These are phyloP conservation scores for Maconellicoccus hirsutus DNA, from an alignment of 1,140 invertebrate species.

Conservation along the genomic window DNA sequence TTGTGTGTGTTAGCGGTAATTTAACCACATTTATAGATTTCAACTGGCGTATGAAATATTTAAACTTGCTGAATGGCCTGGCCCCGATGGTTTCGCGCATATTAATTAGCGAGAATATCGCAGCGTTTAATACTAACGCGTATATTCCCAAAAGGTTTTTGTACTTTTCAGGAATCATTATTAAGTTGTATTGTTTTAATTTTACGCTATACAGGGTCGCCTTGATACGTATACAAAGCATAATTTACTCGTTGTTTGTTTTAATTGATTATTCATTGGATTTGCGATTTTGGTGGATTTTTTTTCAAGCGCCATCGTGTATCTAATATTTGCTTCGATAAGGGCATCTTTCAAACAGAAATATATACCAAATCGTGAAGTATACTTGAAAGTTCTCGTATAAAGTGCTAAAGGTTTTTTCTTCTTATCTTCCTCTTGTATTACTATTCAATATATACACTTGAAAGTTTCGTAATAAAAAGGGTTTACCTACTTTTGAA, in stretches of 20 bases:
- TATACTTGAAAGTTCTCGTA: background rate
- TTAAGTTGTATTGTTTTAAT: background rate
- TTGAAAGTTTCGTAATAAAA: too few relatives aligned
- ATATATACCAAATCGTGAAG: background rate
- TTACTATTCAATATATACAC: background rate
- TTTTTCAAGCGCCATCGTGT: background rate
- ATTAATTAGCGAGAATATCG: constrained; percentile 9
- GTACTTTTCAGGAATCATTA: background rate
- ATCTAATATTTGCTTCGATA: background rate
- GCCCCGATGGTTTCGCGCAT: background rate
- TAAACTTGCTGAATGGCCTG: constrained; percentile 3
- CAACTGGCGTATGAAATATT: constrained; percentile 4
- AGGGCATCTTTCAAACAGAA: background rate
- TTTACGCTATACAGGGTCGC: background rate
- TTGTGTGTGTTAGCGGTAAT: background rate
- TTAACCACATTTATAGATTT: constrained; percentile 9
- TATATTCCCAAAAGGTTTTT: constrained; percentile 7
- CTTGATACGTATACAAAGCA: background rate
- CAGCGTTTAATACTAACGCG: constrained; percentile 6
- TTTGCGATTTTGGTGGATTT: background rate
- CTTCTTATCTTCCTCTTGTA: background rate
- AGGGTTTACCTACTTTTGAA: too few relatives aligned
- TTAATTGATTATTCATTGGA: constrained; percentile 1
- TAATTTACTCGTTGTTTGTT: constrained; percentile 4
- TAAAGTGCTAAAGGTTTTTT: background rate